These are phyloP conservation scores for Eriocheir sinensis DNA, from an alignment of 1,140 invertebrate genomes.

Conservation along the genomic window DNA sequence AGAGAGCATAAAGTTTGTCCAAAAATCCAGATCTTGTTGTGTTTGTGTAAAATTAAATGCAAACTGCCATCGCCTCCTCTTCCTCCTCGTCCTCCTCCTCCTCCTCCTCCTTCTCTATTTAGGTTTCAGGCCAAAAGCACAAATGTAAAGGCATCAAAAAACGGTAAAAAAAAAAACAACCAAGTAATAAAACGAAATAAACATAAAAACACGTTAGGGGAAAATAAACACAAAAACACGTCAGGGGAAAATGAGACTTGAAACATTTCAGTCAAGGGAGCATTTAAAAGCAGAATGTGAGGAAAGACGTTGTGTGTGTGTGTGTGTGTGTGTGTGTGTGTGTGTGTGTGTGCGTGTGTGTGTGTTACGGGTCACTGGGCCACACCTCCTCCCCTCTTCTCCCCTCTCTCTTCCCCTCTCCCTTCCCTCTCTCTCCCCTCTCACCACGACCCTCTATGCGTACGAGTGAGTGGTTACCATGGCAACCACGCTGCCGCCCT, in stretches of 20 bases:
- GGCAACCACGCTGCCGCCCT: neutral
- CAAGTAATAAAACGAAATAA: neutral
- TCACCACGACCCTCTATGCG: neutral
- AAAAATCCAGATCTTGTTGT: neutral
- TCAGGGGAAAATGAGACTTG: neutral
- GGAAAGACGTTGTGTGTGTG: constrained; percentile 18
- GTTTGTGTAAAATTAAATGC: neutral
- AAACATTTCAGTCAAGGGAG: neutral
- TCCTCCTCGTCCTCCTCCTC: neutral
- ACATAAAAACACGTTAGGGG: neutral
- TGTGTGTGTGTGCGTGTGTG: constrained; percentile 21
- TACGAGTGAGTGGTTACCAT: constrained; percentile 23
- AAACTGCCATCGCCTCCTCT: neutral
- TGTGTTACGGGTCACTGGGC: neutral
- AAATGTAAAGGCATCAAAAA: neutral
- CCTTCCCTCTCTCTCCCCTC: neutral
- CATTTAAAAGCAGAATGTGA: neutral
- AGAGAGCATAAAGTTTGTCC: neutral
- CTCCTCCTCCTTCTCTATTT: neutral
- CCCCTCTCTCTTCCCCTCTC: neutral
- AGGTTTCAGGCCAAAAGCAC: neutral
- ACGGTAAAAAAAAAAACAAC: neutral
- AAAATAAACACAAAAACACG: neutral
- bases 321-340: constrained; percentile 22
- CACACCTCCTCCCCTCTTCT: neutral